These are phyloP conservation scores for Netelia melanura DNA, from an alignment of 2,888 invertebrate genomes.

Conservation along the genomic window DNA sequence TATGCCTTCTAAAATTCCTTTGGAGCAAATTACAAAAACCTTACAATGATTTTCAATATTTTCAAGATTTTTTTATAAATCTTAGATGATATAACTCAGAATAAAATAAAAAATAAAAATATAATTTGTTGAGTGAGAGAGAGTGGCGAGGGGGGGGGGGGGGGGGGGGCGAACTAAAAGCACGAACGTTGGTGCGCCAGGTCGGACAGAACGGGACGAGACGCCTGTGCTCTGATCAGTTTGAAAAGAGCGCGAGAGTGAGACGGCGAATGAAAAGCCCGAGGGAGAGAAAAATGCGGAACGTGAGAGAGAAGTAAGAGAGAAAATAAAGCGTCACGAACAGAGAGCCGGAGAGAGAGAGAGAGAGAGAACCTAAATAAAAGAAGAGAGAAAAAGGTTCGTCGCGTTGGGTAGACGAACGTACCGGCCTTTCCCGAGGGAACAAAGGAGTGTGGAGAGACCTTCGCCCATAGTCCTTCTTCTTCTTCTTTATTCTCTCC, in stretches of 20 bases:
- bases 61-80: no score
- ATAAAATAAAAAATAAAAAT: no score
- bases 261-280: no score
- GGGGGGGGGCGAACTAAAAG: not conserved
- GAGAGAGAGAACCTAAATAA: not conserved
- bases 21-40: no score
- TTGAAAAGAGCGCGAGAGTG: not conserved
- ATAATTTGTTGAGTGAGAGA: not conserved
- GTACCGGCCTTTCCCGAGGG: slow-evolving; percentile 59
- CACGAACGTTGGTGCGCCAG: not conserved
- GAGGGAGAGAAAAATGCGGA: slow-evolving; percentile 1
- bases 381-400: slow-evolving; percentile 10
- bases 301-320: not conserved
- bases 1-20: no score
- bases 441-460: slow-evolving; percentile 55
- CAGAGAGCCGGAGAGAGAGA: not conserved
- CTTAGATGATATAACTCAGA: no score
- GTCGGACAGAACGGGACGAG: not conserved
- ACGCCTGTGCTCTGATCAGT: not conserved
- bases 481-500: slow-evolving; percentile 17
- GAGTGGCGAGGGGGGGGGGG: not conserved
- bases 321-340: slow-evolving; percentile 9
- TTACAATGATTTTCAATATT: no score
- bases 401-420: slow-evolving; percentile 36
- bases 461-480: slow-evolving; percentile 23